Conservation (phyloP, 2,888 invertebrate genomes). For the Calameuta idolon region DNA sequence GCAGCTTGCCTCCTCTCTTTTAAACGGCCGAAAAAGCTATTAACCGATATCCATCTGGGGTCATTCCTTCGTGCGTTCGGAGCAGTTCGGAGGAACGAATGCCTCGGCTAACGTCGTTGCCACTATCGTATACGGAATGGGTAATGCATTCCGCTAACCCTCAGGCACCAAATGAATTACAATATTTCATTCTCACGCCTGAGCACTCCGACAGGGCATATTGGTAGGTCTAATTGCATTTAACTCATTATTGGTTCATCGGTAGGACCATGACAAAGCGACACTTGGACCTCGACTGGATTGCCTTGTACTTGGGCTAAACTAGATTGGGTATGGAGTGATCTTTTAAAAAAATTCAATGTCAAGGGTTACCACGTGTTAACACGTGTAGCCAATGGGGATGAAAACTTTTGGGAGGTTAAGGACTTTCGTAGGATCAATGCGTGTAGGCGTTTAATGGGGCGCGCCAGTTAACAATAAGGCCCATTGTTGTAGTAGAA, state of each 20-base stretch:
- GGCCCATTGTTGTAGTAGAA: no score
- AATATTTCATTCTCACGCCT: slow-evolving; percentile 58
- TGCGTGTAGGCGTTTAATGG: no score
- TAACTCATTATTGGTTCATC: slow-evolving; percentile 36
- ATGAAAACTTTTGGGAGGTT: no score
- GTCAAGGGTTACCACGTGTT: no score
- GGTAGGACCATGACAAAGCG: not conserved
- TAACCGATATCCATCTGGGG: slow-evolving; percentile 63
- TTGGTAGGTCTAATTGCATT: slow-evolving; percentile 37
- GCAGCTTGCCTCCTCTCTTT: slow-evolving; percentile 26
- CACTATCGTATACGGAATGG: slow-evolving; percentile 48
- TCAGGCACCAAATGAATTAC: slow-evolving; percentile 54
- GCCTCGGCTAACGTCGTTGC: slow-evolving; percentile 23
- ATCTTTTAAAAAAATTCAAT: no score
- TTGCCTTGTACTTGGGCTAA: not conserved
- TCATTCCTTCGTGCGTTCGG: slow-evolving; percentile 50
- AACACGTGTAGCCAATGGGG: no score
- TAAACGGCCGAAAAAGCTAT: slow-evolving; percentile 58
- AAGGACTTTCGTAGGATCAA: no score
- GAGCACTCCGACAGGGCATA: slow-evolving; percentile 39
- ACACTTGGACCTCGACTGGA: not conserved
- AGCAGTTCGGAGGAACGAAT: not conserved
- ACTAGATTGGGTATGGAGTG: not conserved
- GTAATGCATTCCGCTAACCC: slow-evolving; percentile 50
- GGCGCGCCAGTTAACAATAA: no score